Percentiles rank a stretch among this genome's conserved stretches.
Evolutionary conservation across 2,888 invertebrate genomes (phyloP).

Genomic region (Caenorhabditis drosophilae): DNA sequence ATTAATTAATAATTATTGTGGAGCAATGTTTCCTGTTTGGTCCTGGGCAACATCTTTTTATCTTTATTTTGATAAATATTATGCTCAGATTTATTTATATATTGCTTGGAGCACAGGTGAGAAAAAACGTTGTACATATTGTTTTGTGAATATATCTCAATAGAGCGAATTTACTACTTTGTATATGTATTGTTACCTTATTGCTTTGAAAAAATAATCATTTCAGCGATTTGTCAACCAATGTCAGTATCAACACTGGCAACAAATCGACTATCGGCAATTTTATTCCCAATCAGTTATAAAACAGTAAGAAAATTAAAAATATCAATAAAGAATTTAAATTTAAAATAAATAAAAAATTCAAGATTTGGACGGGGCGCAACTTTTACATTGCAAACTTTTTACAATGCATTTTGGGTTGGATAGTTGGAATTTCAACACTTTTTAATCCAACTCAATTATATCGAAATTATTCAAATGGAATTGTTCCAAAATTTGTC

Average conservation of each 20-base stretch:
- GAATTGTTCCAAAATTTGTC: constrained; percentile 26
- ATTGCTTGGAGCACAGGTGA: constrained; percentile 31
- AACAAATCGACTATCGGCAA: constrained; percentile 25
- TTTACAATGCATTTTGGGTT: constrained; percentile 20
- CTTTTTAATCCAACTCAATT: constrained; percentile 19
- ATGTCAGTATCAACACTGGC: constrained; percentile 27
- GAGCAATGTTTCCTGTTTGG: constrained; percentile 30
- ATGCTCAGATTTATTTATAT: constrained; percentile 21
- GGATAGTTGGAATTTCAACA: constrained; percentile 7
- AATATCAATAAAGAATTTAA: no score
- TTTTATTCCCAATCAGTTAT: constrained; percentile 24
- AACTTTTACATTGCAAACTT: constrained; percentile 15
- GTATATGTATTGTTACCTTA: no score
- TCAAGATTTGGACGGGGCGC: constrained; percentile 5
- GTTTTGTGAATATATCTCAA: no score
- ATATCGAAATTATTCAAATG: constrained; percentile 11
- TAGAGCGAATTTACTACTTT: no score
- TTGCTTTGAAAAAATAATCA: neutral
- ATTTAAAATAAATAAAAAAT: neutral
- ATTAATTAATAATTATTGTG: constrained; percentile 27
- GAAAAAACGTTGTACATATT: no score
- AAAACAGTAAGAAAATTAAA: constrained; percentile 9
- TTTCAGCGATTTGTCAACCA: constrained; percentile 31
- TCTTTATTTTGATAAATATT: constrained; percentile 7
- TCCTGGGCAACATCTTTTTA: constrained; percentile 16